A percentile compares a stretch with the other conserved stretches of the same genome.
Evolutionary conservation across 2,888 invertebrate species (phyloP).

Genomic region (Chorisops tibialis): DNA sequence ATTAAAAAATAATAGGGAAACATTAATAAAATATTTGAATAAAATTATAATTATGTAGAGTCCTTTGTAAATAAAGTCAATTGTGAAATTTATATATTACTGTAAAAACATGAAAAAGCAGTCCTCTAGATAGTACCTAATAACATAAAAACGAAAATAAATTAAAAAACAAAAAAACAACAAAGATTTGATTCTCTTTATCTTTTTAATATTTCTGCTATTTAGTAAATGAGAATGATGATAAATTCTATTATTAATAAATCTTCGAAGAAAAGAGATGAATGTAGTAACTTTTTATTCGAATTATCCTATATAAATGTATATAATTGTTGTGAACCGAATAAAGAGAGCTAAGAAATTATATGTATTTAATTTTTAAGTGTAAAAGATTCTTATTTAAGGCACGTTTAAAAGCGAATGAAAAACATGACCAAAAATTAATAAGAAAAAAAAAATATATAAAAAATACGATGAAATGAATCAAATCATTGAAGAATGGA

Average conservation of each 20-base stretch:
- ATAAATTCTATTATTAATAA: background rate
- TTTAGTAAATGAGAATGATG: background rate
- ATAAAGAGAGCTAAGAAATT: background rate
- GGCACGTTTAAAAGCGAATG: background rate
- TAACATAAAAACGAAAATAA: background rate
- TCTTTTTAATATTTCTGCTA: background rate
- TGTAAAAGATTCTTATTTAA: background rate
- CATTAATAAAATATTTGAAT: too few species aligned
- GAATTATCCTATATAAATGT: background rate
- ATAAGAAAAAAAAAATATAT: slow-evolving; percentile 18
- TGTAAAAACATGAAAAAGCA: background rate
- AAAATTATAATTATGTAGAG: too few species aligned
- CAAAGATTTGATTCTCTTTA: too few species aligned
- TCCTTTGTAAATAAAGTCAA: slow-evolving; percentile 5
- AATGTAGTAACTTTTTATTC: background rate
- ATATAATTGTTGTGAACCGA: slow-evolving; percentile 1
- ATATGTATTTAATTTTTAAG: background rate
- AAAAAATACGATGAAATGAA: slow-evolving; percentile 20
- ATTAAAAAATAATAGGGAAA: too few species aligned
- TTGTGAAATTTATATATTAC: background rate
- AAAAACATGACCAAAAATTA: slow-evolving; percentile 1
- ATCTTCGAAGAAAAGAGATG: background rate
- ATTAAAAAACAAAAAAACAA: too few species aligned
- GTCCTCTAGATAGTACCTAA: slow-evolving; percentile 4
- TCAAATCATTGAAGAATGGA: slow-evolving; percentile 17